Evolutionary conservation across 2,113 vertebrate species (phyloP).

Genomic region (Gracilinanus agilis): DNA sequence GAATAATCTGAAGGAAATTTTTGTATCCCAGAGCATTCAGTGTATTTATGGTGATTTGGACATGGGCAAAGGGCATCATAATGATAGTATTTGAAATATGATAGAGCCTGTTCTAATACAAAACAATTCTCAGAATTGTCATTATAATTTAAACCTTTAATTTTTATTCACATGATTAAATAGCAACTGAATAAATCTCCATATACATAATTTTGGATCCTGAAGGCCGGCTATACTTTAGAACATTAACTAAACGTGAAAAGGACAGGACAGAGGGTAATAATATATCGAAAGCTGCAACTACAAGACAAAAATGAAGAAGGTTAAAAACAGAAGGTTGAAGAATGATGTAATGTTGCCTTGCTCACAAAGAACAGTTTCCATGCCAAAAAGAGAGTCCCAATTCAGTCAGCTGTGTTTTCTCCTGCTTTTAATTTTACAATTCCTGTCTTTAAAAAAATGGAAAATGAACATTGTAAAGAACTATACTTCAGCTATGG

Average conservation of each 20-base stretch:
- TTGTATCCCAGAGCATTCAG: not conserved
- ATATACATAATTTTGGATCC: conserved; percentile 26
- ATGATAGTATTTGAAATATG: conserved; percentile 9
- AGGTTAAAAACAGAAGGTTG: conserved; percentile 26
- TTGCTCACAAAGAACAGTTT: conserved; percentile 47
- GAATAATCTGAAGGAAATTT: not conserved
- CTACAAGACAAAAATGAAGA: not conserved
- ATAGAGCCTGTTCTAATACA: not conserved
- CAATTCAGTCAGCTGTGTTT: conserved; percentile 37
- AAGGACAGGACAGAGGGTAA: not conserved
- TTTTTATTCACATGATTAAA: conserved; percentile 37
- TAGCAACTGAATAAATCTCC: not conserved
- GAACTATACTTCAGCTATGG: conserved; percentile 56
- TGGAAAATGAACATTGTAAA: conserved; percentile 58
- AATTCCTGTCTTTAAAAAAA: conserved; percentile 55
- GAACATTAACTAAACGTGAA: conserved; percentile 20
- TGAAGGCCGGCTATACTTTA: not conserved
- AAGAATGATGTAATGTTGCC: conserved; percentile 32
- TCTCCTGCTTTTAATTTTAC: conserved; percentile 57
- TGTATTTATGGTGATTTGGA: not conserved
- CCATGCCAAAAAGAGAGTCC: conserved; percentile 51
- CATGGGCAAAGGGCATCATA: not conserved
- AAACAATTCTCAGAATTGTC: conserved; percentile 11
- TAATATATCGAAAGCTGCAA: conserved; percentile 32
- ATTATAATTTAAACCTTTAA: conserved; percentile 32